Evolutionary conservation across 1,140 invertebrate species (phyloP).

Genomic region (Leptestheria dahalacensis): DNA sequence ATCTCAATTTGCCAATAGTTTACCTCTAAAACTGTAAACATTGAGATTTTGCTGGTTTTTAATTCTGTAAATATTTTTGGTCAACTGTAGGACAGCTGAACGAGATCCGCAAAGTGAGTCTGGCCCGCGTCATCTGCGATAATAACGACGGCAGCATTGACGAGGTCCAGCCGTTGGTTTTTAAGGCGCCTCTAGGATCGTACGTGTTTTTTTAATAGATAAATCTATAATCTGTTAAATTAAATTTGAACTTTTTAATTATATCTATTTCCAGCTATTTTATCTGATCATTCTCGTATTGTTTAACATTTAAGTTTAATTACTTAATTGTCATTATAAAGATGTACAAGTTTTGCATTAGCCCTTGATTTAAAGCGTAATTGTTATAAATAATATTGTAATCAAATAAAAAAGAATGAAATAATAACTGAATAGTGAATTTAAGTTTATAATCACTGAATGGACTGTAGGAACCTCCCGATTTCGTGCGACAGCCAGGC

Average conservation of each 20-base stretch:
- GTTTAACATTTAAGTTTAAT: too few species aligned
- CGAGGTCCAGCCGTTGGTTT: conserved; percentile 7
- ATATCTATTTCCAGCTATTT: not conserved
- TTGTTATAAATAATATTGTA: too few species aligned
- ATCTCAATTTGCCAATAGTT: not conserved
- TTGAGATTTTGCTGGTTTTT: too few species aligned
- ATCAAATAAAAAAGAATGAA: too few species aligned
- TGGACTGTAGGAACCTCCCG: not conserved
- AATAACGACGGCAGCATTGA: conserved; percentile 51
- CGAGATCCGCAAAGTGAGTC: conserved; percentile 70
- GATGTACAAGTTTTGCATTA: too few species aligned
- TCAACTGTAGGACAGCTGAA: conserved; percentile 57
- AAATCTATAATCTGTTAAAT: not conserved
- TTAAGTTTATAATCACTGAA: too few species aligned
- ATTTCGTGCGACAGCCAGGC: not conserved
- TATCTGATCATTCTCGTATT: too few species aligned
- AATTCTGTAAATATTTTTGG: too few species aligned
- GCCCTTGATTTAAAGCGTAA: too few species aligned
- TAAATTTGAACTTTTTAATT: not conserved
- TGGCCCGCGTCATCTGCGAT: conserved; percentile 83
- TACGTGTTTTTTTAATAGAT: not conserved
- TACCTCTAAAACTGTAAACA: too few species aligned
- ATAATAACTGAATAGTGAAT: too few species aligned
- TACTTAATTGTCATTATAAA: too few species aligned
- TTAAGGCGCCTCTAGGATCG: not conserved